A percentile compares a stretch with the other conserved stretches of the same genome.
phyloP scores from a whole-genome alignment of 2,113 vertebrate species.

The Limnothrissa miodon region DNA sequence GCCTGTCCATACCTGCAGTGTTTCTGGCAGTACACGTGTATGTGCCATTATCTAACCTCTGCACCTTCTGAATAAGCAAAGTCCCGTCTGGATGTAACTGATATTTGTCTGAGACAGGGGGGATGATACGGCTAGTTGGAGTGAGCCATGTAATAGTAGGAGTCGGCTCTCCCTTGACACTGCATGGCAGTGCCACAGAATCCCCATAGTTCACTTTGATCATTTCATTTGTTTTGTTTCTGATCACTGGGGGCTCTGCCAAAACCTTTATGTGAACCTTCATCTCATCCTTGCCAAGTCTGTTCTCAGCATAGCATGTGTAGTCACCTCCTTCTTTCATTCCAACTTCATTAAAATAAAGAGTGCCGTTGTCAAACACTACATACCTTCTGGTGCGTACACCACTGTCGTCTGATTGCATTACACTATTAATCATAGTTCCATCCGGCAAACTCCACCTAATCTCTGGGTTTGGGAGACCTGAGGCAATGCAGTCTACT shows the following conservation, averaged over 20 bases:
- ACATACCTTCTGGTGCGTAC: conserved; percentile 72
- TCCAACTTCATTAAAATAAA: conserved; percentile 84
- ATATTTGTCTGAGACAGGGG: conserved; percentile 72
- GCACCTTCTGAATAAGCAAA: conserved; percentile 78
- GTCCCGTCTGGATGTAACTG: conserved; percentile 76
- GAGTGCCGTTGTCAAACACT: conserved; percentile 88
- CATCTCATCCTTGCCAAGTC: conserved; percentile 88
- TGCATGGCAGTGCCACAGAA: conserved; percentile 71
- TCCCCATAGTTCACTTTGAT: conserved; percentile 76
- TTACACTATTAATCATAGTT: conserved; percentile 80
- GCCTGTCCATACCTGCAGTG: conserved; percentile 74
- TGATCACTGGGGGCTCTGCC: conserved; percentile 69
- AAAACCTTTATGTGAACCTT: conserved; percentile 82
- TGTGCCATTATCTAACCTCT: conserved; percentile 83
- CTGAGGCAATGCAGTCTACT: conserved; percentile 89
- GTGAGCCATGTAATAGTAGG: conserved; percentile 84
- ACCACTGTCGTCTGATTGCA: conserved; percentile 75
- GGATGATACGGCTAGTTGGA: conserved; percentile 72
- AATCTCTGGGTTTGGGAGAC: conserved; percentile 86
- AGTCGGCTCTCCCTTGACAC: conserved; percentile 76
- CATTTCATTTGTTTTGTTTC: conserved; percentile 56
- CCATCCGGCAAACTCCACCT: conserved; percentile 91
- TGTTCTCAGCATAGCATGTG: conserved; percentile 89
- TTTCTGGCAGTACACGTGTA: conserved; percentile 84
- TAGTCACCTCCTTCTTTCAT: conserved; percentile 85